Percentiles rank a stretch among this genome's conserved stretches.
phyloP scores from a whole-genome alignment of 2,113 vertebrate genomes.

The Odontesthes bonariensis region DNA sequence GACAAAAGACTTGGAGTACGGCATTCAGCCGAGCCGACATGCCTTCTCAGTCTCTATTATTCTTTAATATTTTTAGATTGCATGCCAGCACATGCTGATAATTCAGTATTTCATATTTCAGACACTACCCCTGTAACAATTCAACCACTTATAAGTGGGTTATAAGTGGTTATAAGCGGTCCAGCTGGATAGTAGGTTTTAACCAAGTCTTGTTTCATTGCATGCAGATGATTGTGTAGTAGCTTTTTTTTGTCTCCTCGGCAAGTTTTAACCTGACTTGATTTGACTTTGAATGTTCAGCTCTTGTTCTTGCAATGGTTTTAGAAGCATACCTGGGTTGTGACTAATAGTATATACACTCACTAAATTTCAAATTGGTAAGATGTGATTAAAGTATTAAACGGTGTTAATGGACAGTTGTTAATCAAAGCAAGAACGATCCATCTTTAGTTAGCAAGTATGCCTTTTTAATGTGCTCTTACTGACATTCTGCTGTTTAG shows the following conservation, averaged over 20 bases:
- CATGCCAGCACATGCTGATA: constrained; percentile 3
- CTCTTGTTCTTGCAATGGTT: background rate
- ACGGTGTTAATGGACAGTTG: constrained; percentile 39
- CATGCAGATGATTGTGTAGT: background rate
- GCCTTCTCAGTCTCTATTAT: too few species aligned
- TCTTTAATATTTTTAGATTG: background rate
- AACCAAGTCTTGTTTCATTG: background rate
- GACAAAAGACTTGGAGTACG: too few species aligned
- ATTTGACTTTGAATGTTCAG: background rate
- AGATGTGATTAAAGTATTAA: background rate
- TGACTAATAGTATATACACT: background rate
- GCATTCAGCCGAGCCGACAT: too few species aligned
- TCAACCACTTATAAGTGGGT: too few species aligned
- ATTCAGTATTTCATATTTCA: too few species aligned
- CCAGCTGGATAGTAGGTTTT: too few species aligned
- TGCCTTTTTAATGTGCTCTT: background rate
- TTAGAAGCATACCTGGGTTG: background rate
- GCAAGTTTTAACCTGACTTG: background rate
- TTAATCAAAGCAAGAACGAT: too few species aligned
- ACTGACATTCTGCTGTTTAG: too few species aligned
- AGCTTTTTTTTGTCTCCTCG: background rate
- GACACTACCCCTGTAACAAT: too few species aligned
- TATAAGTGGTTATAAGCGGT: too few species aligned
- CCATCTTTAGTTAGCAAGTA: constrained; percentile 30
- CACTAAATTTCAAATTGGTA: background rate